Base-by-base conservation (phyloP, 2,797 vertebrate genomes). In the Anabacerthia variegaticeps region DNA sequence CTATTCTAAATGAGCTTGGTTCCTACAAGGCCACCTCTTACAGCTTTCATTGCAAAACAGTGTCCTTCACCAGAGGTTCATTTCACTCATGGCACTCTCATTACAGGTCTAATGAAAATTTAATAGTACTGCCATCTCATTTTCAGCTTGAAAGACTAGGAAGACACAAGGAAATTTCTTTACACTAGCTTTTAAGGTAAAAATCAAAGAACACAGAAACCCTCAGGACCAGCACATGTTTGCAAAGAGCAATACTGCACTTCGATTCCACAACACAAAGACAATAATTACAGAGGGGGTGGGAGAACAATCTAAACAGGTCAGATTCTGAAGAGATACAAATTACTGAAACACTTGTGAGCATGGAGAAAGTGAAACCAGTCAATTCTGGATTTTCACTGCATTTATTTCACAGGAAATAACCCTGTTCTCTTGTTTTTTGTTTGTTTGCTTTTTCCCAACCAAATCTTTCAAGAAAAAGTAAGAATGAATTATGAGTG, bases 101-200 rank as follows among this genome's bases (percentile, higher is more conserved):
- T 87, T 88, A 82, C 26, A 87, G 55, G 36, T 37, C 71, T 91
- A 81, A 89, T 88, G 54, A 94, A 94, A 94, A 84, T 59, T 52
- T 89, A 89, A 89, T 88, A 83, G 61, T 37, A 83, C 65, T 83
- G 58, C 66, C 62, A 78, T 84, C 68, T 85, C 66, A 81, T 85
- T 88, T 92, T 65, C 89, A 95, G 72, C 22, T 36, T 9, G 2
- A 54, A 41, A 68, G 39, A 87, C 54, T 26, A 69, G 56, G 72
- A 81, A 88, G 49, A 73, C 44, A 54, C 7, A 32, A 36, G 48
- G 34, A 63, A 77, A 63, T 36, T 23, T 32, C 54, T 85, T 79
- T 65, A 68, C 23, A 30, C 39, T 36, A 46, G 36, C 10, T 92
- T 83, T 88, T 37, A 81, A 48, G 43, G 56, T 17, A 66, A 32